phyloP scores from a whole-genome alignment of 2,797 vertebrate species.

The Schizopygopsis malacanthus region DNA sequence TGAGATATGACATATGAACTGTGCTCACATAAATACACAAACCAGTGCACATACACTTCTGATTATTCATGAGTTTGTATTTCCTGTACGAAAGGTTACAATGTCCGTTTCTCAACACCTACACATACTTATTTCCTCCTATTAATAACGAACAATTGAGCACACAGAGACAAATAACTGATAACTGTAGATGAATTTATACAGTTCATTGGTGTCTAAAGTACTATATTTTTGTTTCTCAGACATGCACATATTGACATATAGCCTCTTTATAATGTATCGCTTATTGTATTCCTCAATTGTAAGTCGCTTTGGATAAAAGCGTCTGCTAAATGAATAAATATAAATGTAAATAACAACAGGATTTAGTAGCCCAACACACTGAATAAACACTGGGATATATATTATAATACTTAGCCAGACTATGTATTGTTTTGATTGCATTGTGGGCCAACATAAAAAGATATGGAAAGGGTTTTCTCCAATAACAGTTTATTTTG shows the following conservation, averaged over 20 bases:
- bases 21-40: conserved; percentile 20
- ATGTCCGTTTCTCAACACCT: background rate
- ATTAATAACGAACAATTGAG: background rate
- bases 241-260: background rate
- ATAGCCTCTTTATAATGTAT: no score
- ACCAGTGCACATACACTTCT: background rate
- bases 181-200: background rate
- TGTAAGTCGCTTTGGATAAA: no score
- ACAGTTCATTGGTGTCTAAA: background rate
- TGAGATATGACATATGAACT: conserved; percentile 39
- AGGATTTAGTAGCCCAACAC: background rate
- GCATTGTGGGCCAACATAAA: background rate
- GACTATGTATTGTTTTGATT: background rate
- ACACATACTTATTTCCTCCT: background rate
- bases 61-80: background rate
- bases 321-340: no score
- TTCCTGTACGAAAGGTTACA: background rate
- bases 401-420: background rate
- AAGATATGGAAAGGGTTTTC: background rate
- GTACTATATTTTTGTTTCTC: background rate
- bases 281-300: no score
- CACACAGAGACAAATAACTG: background rate
- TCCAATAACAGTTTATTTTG: background rate
- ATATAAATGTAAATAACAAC: background rate
- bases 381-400: background rate